A percentile compares a stretch with the other conserved stretches of the same genome.
These are phyloP conservation scores for Takifugu rubripes DNA, from an alignment of 2,797 vertebrate genomes.

Conservation along the genomic window DNA sequence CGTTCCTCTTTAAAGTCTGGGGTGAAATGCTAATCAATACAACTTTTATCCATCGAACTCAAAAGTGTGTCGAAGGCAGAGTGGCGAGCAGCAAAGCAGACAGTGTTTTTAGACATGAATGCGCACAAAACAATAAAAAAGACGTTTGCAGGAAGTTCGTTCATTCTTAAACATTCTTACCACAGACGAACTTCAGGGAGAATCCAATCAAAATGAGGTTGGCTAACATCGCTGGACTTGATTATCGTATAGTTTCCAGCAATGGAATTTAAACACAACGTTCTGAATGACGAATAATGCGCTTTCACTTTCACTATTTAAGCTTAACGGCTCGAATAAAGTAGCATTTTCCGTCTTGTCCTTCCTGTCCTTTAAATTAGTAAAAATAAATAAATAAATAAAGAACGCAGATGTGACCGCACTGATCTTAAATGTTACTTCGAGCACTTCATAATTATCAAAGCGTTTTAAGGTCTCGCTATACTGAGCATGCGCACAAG, in stretches of 20 bases:
- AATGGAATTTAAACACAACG: not conserved
- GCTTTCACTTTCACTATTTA: constrained; percentile 70
- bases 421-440: not conserved
- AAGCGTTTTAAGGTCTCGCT: rapidly evolving
- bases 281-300: not conserved
- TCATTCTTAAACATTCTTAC: constrained; percentile 44
- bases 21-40: no score
- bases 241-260: not conserved
- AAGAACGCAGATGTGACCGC: not conserved
- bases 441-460: not conserved
- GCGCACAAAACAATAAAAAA: no score
- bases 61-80: no score
- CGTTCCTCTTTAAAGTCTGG: no score
- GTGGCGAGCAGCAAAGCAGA: no score
- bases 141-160: no score
- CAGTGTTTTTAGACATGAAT: no score
- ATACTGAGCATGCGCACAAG: constrained; percentile 4
- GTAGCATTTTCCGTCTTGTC: not conserved
- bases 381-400: not conserved
- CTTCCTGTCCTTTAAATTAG: not conserved
- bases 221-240: constrained; percentile 6
- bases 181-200: constrained; percentile 43
- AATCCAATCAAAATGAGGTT: constrained; percentile 48
- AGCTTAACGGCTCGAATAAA: not conserved
- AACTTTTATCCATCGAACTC: no score